These are phyloP conservation scores for Rhodophaea formosa DNA, from an alignment of 2,888 invertebrate species.

Conservation along the genomic window DNA sequence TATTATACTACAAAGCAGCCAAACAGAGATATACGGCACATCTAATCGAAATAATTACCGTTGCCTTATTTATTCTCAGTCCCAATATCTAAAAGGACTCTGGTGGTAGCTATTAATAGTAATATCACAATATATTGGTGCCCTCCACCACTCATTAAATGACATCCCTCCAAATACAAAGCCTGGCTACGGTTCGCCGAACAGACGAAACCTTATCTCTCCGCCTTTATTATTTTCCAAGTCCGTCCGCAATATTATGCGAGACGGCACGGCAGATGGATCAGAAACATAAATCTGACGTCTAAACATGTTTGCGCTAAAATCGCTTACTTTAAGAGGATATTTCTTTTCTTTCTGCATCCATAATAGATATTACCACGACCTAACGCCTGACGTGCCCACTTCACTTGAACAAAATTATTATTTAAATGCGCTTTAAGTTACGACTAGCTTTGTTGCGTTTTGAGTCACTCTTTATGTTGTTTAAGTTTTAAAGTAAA, in stretches of 20 bases:
- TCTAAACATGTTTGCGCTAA: conserved; percentile 70
- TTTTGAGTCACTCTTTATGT: neutral
- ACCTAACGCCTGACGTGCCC: conserved; percentile 20
- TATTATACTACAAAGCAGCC: too few species aligned
- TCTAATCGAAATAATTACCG: too few species aligned
- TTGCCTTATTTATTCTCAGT: too few species aligned
- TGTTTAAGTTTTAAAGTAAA: too few species aligned
- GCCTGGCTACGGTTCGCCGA: conserved; percentile 18
- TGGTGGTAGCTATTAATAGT: too few species aligned
- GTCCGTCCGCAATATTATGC: conserved; percentile 74
- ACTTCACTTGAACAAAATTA: conserved; percentile 19
- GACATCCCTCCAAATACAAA: too few species aligned
- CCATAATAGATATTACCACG: conserved; percentile 25
- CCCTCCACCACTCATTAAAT: too few species aligned
- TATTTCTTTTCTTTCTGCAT: conserved; percentile 34
- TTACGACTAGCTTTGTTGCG: neutral
- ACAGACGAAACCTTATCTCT: conserved; percentile 69
- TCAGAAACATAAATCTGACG: conserved; percentile 75
- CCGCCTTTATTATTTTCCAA: conserved; percentile 73
- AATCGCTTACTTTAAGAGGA: conserved; percentile 43
- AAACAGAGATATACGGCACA: too few species aligned
- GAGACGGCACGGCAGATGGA: conserved; percentile 69
- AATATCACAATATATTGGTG: too few species aligned
- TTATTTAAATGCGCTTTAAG: conserved; percentile 5
- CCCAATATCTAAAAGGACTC: too few species aligned